Evolutionary conservation across 2,888 invertebrate species (phyloP), one percentile per base, ranked within the genome.

Genomic region (Lasius platythorax): DNA sequence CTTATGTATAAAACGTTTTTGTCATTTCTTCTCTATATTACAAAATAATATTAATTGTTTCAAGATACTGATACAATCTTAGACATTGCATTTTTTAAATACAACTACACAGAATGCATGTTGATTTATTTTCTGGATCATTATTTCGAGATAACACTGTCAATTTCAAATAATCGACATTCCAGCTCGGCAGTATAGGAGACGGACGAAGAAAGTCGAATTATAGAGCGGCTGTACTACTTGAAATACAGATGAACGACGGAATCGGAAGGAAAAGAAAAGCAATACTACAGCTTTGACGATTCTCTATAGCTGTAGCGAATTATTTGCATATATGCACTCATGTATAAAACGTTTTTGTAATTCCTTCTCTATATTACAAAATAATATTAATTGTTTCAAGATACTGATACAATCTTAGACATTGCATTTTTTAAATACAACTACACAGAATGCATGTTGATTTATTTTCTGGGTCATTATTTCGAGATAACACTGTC

Each of bases 281-380:
- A 66, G 82, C 68, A 75, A 63, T 63, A 85, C 87, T 73, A 83
- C 46, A 50, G 50, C 50, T 50, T 23, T 53, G 28, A 40, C 78
- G 72, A 23, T 73, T 58, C 43, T 58, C 58, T 88, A 91, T 91
- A 91, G 90, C 90, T 82, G 86, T 87, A 68, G 87, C 86, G 90
- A 90, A 93, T 91, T 92, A 92, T 93, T 92, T 92, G 92, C 92
- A 93, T 93, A 92, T 23, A 23, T 23, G 23, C 23, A 23, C 15
- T 61, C 63, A 23, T 23, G 12, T 15, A 23, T 43, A 61, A 50
- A n/a, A 64, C 23, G 46, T 75, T 74, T 63, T 23, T 23, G 46
- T 33, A 33, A n/a, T 23, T n/a, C n/a, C 46, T 9, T 23, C 3
- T 50, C 23, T 50, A 23, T 3, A 33, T 37, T 23, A 23, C 11